phyloP scores from a whole-genome alignment of 2,888 invertebrate species.

The Hedychridium roseum region DNA sequence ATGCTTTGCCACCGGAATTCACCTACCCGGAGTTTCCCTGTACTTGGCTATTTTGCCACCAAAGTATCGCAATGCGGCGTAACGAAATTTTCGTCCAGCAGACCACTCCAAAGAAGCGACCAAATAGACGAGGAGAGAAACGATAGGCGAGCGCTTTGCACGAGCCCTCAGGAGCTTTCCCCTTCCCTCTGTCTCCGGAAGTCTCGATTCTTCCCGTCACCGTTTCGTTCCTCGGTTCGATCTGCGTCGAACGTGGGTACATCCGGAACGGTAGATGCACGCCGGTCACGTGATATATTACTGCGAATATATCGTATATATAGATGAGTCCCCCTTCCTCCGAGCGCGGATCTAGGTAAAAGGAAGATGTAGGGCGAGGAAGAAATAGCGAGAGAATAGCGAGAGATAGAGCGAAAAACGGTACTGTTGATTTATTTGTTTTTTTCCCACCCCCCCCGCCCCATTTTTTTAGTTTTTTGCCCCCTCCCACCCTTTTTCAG shows the following conservation, averaged over 20 bases:
- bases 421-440: constrained; percentile 37
- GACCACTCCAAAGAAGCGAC: constrained; percentile 64
- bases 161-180: constrained; percentile 48
- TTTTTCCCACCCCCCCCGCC: constrained; percentile 10
- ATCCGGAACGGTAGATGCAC: constrained; percentile 34
- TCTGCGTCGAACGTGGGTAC: constrained; percentile 4
- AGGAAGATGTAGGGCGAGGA: constrained; percentile 20
- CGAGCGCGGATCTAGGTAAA: constrained; percentile 3
- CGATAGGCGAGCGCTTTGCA: constrained; percentile 56
- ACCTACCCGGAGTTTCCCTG: too few species aligned
- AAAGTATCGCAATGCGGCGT: too few species aligned
- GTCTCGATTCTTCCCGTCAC: constrained; percentile 5
- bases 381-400: constrained; percentile 33
- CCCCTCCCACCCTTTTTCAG: constrained; percentile 11
- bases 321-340: constrained; percentile 38
- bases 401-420: constrained; percentile 8
- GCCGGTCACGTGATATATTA: constrained; percentile 58
- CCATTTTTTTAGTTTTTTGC: constrained; percentile 11
- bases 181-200: background rate
- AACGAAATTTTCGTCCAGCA: constrained; percentile 57
- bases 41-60: too few species aligned
- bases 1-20: too few species aligned
- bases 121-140: constrained; percentile 59
- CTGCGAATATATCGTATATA: constrained; percentile 45
- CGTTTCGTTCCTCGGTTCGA: constrained; percentile 5